These are phyloP conservation scores for Rhyacophila brunnea DNA, from an alignment of 1,140 invertebrate genomes.

Conservation along the genomic window DNA sequence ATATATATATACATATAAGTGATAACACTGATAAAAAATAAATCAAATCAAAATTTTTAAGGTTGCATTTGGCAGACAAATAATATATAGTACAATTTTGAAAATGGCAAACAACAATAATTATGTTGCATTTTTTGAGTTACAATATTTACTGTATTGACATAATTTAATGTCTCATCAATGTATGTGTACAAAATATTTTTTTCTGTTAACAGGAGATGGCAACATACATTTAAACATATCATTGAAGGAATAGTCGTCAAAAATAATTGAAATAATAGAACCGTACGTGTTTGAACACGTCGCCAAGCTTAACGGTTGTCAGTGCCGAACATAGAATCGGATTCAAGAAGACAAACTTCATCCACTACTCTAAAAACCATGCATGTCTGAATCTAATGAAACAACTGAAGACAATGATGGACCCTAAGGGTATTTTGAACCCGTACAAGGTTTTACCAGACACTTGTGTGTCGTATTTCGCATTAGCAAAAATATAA, in stretches of 20 bases:
- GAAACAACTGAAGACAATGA: conserved; percentile 76
- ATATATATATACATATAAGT: too few species aligned
- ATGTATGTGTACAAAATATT: neutral
- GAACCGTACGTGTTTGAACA: conserved; percentile 67
- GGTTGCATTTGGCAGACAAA: too few species aligned
- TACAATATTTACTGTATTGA: neutral
- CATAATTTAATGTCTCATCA: neutral
- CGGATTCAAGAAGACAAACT: conserved; percentile 86
- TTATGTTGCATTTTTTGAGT: neutral
- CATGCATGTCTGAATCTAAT: conserved; percentile 74
- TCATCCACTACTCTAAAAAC: conserved; percentile 82
- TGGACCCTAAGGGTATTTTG: conserved; percentile 92
- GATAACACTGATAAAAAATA: too few species aligned
- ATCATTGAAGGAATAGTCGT: conserved; percentile 66
- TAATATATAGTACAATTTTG: neutral
- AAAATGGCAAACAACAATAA: neutral
- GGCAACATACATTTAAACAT: conserved; percentile 92
- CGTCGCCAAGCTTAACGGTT: conserved; percentile 63
- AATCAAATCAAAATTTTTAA: too few species aligned
- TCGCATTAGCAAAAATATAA: too few species aligned
- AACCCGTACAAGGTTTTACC: conserved; percentile 94
- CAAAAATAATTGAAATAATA: conserved; percentile 67
- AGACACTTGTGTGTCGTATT: too few species aligned
- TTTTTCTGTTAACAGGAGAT: conserved; percentile 63
- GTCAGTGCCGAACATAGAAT: conserved; percentile 96